Evolutionary conservation across 2,113 vertebrate genomes (phyloP), one percentile per base, ranked within the genome.

Genomic region (Syngnathus floridae): DNA sequence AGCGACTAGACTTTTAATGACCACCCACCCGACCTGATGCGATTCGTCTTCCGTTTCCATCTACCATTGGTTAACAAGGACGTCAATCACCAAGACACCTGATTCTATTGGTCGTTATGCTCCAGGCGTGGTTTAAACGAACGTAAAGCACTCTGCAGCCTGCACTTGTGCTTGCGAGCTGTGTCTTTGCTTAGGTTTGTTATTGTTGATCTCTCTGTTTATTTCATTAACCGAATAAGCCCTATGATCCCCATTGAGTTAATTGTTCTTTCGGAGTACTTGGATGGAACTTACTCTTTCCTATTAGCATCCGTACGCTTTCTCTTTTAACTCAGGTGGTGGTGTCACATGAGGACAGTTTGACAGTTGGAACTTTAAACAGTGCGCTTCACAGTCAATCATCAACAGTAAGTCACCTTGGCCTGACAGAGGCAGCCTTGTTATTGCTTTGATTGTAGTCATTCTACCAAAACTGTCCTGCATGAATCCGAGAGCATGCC

Each of bases 381-480:
- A 37, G 57, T 12, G 55, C 19, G 36, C 9, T 59, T 43, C 7
- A 70, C 11, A 21, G 54, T 31, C 66, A 38, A 70, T 8, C 67
- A 67, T 45, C 63, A 77, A 36, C 52, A 88, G 87, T 88, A 82
- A 86, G 85, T 79, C 5, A 12, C 62, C 17, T 45, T 62, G 40
- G 21, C 12, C 12, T 62, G 14, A 12, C 46, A 19, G 17, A 48
- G 48, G 17, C 19, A 31, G 41, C 6, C 6, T 43, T 61, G 13
- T 36, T 57, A 38, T 40, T 40, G n/a, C 36, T 57, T 37, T 4
- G 4, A 16, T 16, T 16, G 45, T 3, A 16, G 14, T 54, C 51
- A 52, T 12, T 4, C 51, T 12, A 26, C 21, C 21, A 10, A 22
- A 54, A 54, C 1, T 54, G 13, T 35, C 26, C 13, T 14, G 22